Base-by-base conservation (phyloP, 2,797 vertebrate species). In the Novumbra hubbsi region DNA sequence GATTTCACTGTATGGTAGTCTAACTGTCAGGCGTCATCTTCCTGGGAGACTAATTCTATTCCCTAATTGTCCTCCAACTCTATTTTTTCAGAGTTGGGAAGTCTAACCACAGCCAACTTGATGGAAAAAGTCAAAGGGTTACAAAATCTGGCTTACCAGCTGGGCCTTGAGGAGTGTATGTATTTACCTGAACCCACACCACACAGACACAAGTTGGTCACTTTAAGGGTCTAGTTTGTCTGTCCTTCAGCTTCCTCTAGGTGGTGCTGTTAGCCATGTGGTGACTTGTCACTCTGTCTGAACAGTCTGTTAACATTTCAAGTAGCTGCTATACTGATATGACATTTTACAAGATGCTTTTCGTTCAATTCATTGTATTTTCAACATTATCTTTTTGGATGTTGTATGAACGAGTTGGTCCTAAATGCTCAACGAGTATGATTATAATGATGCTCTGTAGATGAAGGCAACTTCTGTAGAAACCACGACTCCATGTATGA, bases 101-200 rank as follows among this genome's bases (percentile, higher is more conserved):
- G 98, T 89, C 93, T 99, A 81, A 99, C 98, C 60, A 99, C 96
- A 72, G 97, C 97, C 78, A 99, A 99, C 86, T 91, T 99, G 83
- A 99, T 98, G 98, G 98, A 99, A 89, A 99, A 99, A 81, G 96
- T 99, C 76, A 97, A 97, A 89, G 98, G 96, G 15, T 91, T 99
- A 72, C 98, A 99, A 93, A 99, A 99, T 87, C 91, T 99, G 73
- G 98, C 97, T 45, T 99, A 98, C 82, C 97, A 99, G 80, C 91
- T 99, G 89, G 98, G 98, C 27, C 91, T 99, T 80, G 98, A 99
- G 90, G 98, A 99, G 87, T 99, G 98, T 99, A 88, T 98, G 98
- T 98, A 87, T 19, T 11, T 32, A 52, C 50, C 49, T 45, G 41
- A 45, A 45, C 41, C 41, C 41, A 9, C 41, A 45, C 41, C 41